Base-by-base conservation (phyloP, 1,140 invertebrate genomes). In the Xylocopa sonorina region DNA sequence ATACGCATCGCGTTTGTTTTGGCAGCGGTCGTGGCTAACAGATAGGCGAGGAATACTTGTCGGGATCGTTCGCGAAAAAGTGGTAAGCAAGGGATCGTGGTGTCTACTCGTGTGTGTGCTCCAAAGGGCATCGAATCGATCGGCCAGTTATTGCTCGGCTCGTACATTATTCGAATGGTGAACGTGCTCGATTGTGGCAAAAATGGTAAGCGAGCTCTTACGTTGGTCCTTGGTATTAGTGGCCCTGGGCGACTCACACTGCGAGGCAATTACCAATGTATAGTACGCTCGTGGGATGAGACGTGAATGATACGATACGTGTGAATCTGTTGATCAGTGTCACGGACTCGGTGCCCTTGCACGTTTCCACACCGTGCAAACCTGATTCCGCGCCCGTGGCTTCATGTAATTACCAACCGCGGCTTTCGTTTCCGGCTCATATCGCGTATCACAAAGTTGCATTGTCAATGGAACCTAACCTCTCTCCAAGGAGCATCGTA, bases 151-250 rank as follows among this genome's bases (percentile, higher is more conserved):
- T 34, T 27, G 27, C 16, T 71, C 67, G 24, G 4, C 32, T 4
- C 18, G 24, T 55, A 55, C 27, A n/a, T 32, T n/a, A n/a, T 24
- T 57, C 14, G 29, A 34, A 6, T 18, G 27, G 18, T 34, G 43
- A 66, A 53, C 34, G 50, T 29, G 41, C 53, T 43, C 41, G 32
- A 60, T 64, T 38, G 57, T 60, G 27, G 64, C 21, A 69, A 76
- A 75, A 82, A 76, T 67, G 50, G 43, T 53, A 46, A 58, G 16
- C 27, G 62, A 21, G 43, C 27, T 58, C 38, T 14, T 34, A 34
- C 69, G 63, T 82, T 79, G 21, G 63, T 29, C 41, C 48, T 43
- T 66, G 55, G 57, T 32, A 68, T 75, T 74, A 71, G 43, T 74
- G 50, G 58, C 57, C 38, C 43, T 32, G 76, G 48, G n/a, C 67